phyloP scores from a whole-genome alignment of 1,140 invertebrate genomes.

The Lysiphlebus fabarum region DNA sequence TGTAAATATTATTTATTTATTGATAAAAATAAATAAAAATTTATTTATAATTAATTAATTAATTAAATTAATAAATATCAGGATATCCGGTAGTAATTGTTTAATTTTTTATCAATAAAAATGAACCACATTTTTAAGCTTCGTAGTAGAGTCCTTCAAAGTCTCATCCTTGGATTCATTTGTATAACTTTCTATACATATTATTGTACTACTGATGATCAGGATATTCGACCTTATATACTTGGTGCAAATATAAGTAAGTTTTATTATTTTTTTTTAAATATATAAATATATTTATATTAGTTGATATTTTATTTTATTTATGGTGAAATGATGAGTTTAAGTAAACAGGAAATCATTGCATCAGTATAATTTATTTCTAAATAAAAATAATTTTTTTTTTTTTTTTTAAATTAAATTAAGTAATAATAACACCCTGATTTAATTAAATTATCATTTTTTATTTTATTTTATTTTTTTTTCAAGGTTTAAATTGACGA shows the following conservation, averaged over 20 bases:
- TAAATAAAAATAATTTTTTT: not conserved
- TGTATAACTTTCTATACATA: slow-evolving; percentile 48
- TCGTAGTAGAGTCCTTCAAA: slow-evolving; percentile 46
- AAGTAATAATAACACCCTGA: not conserved
- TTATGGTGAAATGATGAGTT: not conserved
- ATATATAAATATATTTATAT: not conserved
- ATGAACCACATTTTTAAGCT: slow-evolving; percentile 47
- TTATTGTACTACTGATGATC: slow-evolving; percentile 43
- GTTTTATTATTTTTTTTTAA: slow-evolving; percentile 28
- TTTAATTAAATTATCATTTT: no score
- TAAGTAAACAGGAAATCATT: not conserved
- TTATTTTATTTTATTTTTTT: no score
- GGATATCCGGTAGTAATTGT: slow-evolving; percentile 10
- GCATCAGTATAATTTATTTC: no score
- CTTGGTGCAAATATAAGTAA: slow-evolving; percentile 35
- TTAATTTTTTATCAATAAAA: slow-evolving; percentile 21
- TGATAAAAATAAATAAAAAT: no score
- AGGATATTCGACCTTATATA: slow-evolving; percentile 35
- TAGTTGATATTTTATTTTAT: not conserved
- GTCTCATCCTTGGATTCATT: slow-evolving; percentile 43
- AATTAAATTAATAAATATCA: no score
- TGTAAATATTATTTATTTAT: no score
- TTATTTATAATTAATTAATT: no score
- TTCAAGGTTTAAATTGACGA: no score
- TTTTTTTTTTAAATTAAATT: not conserved